These are phyloP conservation scores for Drosophila siamana DNA, from an alignment of 2,888 invertebrate genomes.

Conservation along the genomic window DNA sequence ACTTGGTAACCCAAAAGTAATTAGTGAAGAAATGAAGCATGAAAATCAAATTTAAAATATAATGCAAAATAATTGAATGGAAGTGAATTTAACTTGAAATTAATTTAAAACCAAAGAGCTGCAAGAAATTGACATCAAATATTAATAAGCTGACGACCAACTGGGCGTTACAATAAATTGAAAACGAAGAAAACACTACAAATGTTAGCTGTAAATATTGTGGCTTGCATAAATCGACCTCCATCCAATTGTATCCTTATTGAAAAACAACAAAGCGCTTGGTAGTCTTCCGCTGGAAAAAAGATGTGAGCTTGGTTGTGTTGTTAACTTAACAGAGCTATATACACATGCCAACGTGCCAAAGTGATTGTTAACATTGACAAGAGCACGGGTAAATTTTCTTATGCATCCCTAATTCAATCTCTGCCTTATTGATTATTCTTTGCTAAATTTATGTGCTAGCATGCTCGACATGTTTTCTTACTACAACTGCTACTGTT, in stretches of 20 bases:
- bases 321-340: not conserved
- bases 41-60: no score
- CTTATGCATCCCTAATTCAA: conserved; percentile 16
- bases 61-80: no score
- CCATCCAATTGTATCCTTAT: not conserved
- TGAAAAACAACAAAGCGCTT: not conserved
- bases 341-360: not conserved
- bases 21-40: no score
- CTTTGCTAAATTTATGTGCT: conserved; percentile 48
- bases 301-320: not conserved
- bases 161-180: not conserved
- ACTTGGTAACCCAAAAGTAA: no score
- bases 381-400: conserved; percentile 5
- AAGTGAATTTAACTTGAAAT: no score
- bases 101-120: no score
- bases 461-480: conserved; percentile 26
- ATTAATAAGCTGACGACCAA: not conserved
- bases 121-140: no score
- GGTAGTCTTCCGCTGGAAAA: not conserved
- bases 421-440: conserved; percentile 33
- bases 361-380: conserved; percentile 18
- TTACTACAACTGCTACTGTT: not conserved
- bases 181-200: not conserved
- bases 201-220: not conserved
- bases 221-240: not conserved